A percentile compares a stretch with the other conserved stretches of the same genome.
These are phyloP conservation scores for Blastomussa wellsi DNA, from an alignment of 92 coral and sea anemone genomes.

Conservation along the genomic window DNA sequence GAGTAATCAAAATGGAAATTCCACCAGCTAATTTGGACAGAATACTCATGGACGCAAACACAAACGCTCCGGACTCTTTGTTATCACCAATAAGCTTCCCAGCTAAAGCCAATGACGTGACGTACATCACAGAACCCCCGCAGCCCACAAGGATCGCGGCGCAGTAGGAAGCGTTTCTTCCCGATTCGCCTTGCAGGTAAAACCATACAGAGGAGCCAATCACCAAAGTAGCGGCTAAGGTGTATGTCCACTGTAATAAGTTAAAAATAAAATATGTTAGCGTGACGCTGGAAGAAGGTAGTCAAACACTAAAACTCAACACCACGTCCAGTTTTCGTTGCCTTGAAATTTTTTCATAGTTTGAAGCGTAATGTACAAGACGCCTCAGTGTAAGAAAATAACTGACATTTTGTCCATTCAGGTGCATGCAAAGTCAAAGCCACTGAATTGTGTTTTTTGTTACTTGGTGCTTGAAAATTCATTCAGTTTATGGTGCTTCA, in stretches of 20 bases:
- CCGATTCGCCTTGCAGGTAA: constrained; percentile 52
- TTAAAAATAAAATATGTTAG: not conserved
- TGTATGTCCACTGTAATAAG: constrained; percentile 73
- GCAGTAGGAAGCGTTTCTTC: constrained; percentile 55
- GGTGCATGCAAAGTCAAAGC: not conserved
- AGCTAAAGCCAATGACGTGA: constrained; percentile 77
- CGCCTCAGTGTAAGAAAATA: too few species aligned
- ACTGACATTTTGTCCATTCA: too few species aligned
- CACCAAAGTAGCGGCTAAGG: constrained; percentile 57
- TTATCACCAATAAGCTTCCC: constrained; percentile 71
- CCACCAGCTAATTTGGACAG: constrained; percentile 63
- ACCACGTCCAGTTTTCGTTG: too few species aligned
- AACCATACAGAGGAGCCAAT: constrained; percentile 73
- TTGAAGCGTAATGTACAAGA: too few species aligned
- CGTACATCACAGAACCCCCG: constrained; percentile 81
- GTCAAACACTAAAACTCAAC: too few species aligned
- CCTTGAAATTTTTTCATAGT: too few species aligned
- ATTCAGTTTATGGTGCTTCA: too few species aligned
- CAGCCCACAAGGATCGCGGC: constrained; percentile 81
- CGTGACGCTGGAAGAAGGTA: not conserved
- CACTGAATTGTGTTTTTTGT: not conserved
- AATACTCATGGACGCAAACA: constrained; percentile 70
- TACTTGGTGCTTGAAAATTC: not conserved
- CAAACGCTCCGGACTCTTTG: constrained; percentile 82
- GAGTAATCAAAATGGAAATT: constrained; percentile 48